Base-by-base conservation (phyloP, 2,888 invertebrate genomes). In the Myopa tessellatipennis region DNA sequence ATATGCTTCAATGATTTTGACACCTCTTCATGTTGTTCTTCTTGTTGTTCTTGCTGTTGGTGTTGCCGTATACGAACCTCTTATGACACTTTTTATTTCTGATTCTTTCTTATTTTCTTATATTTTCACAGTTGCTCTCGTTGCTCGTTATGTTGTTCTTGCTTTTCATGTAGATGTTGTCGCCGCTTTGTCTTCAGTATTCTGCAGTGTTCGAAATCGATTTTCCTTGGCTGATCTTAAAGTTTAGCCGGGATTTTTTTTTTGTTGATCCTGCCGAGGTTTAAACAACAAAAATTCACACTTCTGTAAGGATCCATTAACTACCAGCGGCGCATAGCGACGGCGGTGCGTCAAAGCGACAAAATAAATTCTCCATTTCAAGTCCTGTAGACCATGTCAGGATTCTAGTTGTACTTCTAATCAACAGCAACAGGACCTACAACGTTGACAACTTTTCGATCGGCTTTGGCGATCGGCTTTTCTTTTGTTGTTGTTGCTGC, bases 1-100 rank as follows among this genome's bases (percentile, higher is more conserved):
- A 83, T 83, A 84, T 82, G 85, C 83, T 83, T 84, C 85, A 84
- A 78, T 83, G 85, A 84, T 82, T 85, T 84, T 85, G 85, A 85
- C 84, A 85, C 84, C 83, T 84, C 78, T 80, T 26, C 55, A 58
- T 45, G 40, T 77, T 70, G 69, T 61, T 76, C 63, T 72, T 69
- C 18, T 7, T 63, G 52, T 74, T 63, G 12, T 72, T 68, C 58
- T 52, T 71, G 60, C 6, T n/a, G 52, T 58, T 36, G 7, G n/a
- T 7, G 52, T 63, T 16, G 36, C 40, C 40, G n/a, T 26, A 67
- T 40, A 34, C 5, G 6, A 2, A 14, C 36, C 40, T 16, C 40
- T 67, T 67, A 8, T 34, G 55, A 55, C 55, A 55, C 45, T 45
- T 45, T 45, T 6, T 26, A 58, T 12, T 45, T 45, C 10, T 45